Conservation (phyloP, 2,113 vertebrate genomes). For the Oostethus manadensis region DNA sequence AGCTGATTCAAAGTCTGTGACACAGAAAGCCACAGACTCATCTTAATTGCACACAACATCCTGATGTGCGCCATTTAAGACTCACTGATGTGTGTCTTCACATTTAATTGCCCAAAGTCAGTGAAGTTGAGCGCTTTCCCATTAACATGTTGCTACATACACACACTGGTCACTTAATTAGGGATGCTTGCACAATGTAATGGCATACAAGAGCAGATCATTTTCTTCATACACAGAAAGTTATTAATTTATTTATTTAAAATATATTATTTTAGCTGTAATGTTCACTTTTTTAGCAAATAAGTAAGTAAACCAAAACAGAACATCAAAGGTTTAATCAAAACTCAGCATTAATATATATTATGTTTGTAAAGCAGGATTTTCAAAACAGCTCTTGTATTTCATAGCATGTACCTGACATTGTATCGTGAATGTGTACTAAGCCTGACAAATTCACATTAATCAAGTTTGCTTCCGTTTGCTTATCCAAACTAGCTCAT, state of each 20-base stretch:
- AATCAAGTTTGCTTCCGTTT: conserved; percentile 15
- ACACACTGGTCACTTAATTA: background rate
- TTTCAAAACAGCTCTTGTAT: no score
- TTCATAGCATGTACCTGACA: background rate
- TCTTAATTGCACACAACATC: conserved; percentile 45
- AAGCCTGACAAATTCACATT: conserved; percentile 11
- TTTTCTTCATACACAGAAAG: no score
- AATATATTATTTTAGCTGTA: no score
- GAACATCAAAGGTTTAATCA: no score
- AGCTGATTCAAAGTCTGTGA: conserved; percentile 8
- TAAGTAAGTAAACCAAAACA: no score
- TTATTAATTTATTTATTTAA: no score
- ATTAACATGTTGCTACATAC: background rate
- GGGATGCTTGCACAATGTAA: background rate
- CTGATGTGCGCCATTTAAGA: conserved; percentile 17
- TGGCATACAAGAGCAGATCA: no score
- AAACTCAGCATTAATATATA: no score
- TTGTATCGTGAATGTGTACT: background rate
- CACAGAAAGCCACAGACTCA: conserved; percentile 17
- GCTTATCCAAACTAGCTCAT: conserved; percentile 18
- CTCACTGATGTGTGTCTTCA: conserved; percentile 33
- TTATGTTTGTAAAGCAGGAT: no score
- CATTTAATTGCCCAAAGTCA: conserved; percentile 18
- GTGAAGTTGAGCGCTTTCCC: background rate
- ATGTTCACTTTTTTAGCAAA: no score